These are phyloP conservation scores for Gambusia holbrooki DNA, from an alignment of 2,113 vertebrate genomes.

Conservation along the genomic window DNA sequence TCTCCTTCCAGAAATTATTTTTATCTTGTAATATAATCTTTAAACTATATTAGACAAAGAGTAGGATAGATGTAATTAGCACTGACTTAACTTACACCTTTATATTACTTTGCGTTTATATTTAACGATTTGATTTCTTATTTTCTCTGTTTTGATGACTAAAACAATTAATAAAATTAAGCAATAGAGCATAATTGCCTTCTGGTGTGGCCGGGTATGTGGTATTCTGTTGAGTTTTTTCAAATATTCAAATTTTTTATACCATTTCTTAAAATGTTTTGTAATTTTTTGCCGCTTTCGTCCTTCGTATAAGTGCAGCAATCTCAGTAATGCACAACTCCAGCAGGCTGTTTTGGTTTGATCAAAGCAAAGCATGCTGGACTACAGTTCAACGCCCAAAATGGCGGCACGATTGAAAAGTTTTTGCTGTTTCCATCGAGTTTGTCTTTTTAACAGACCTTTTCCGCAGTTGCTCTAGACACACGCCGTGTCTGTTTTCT, in stretches of 20 bases:
- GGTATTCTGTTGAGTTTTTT: no score
- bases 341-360: constrained; percentile 54
- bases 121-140: not conserved
- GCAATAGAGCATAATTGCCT: no score
- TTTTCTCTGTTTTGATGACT: not conserved
- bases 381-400: constrained; percentile 88
- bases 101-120: not conserved
- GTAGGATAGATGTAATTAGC: not conserved
- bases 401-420: constrained; percentile 92
- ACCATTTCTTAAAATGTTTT: not conserved
- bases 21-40: not conserved
- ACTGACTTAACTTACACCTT: not conserved
- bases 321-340: not conserved
- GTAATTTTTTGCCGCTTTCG: not conserved
- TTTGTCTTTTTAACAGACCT: constrained; percentile 51
- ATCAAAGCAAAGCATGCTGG: constrained; percentile 75
- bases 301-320: not conserved
- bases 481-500: not conserved
- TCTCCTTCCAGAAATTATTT: not conserved
- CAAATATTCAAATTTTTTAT: no score
- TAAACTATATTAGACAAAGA: not conserved
- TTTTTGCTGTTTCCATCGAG: constrained; percentile 74
- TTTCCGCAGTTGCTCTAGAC: not conserved
- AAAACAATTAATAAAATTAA: not conserved
- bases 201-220: no score